Base-by-base conservation (phyloP, 2,113 vertebrate genomes). In the Lophotis ruficrista region DNA sequence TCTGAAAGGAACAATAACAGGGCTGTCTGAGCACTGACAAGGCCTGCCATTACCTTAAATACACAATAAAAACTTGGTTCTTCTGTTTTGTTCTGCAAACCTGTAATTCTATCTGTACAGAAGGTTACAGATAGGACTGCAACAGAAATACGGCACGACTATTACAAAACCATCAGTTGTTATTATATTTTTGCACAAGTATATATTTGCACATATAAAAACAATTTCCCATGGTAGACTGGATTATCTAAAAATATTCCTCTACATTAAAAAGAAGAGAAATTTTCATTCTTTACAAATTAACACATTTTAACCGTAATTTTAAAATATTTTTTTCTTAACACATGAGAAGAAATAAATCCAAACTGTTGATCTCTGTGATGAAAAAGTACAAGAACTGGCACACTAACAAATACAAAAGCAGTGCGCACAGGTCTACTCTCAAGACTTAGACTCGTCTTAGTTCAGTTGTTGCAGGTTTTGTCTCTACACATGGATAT, bases 1-100 rank as follows among this genome's bases (percentile, higher is more conserved):
- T 99, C 99, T 99, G 97, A 69, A 66, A 80, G 84, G 78, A 92
- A 90, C 75, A 97, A 18, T 2, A 71, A 22, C 3, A 92, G n/a
- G 2, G 61, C 41, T 75, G 65, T 85, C 19, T 85, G 90, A 97
- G 68, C 80, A 90, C 38, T 50, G 48, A 27, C 41, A 58, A 86
- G 38, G 27, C 35, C 58, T 87, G 51, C 14, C 69, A 17, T 12
- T 68, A 64, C 33, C 30, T 93, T 68, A 38, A 68, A 38, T 18
- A 45, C 22, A 62, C 25, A 72, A 0, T 7, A 45, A 92, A 77
- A 54, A 15, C 33, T 27, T 27, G 15, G 6, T 28, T 45, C 23
- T 27, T 60, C 50, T n/a, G 6, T 35, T 83, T 48, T 68, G 20
- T 22, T 54, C 62, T 81, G 68, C 41, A 62, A 76, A 58, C 12